Percentiles rank a stretch among this genome's conserved stretches.
These are phyloP conservation scores for Athetis lepigone DNA, from an alignment of 2,888 invertebrate genomes.

Conservation along the genomic window DNA sequence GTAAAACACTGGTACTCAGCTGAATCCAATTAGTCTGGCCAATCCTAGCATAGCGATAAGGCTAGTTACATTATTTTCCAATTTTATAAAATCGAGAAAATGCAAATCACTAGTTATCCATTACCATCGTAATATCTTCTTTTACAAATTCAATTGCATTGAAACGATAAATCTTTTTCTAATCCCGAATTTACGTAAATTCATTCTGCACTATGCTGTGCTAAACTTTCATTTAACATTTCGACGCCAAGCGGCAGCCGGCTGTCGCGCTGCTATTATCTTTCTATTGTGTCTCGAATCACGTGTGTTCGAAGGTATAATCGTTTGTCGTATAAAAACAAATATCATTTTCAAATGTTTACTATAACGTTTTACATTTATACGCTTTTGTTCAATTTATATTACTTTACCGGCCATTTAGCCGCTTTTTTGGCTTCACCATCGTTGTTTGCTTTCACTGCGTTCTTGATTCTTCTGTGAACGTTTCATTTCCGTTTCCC, in stretches of 20 bases:
- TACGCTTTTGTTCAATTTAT: conserved; percentile 53
- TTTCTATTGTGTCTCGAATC: no score
- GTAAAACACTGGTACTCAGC: no score
- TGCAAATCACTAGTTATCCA: conserved; percentile 15
- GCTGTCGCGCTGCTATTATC: no score
- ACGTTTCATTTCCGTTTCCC: conserved; percentile 51
- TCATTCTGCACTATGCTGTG: conserved; percentile 48
- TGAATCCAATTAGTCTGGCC: no score
- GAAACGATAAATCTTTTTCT: conserved; percentile 51
- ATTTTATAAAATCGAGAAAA: neutral
- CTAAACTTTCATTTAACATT: conserved; percentile 65
- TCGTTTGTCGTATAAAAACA: conserved; percentile 43
- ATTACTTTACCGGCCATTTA: conserved; percentile 51
- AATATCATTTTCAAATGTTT: conserved; percentile 63
- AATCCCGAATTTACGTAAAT: conserved; percentile 42
- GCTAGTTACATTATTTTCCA: neutral
- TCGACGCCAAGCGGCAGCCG: conserved; percentile 57
- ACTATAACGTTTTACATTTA: conserved; percentile 68
- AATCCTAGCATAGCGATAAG: no score
- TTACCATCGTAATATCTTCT: conserved; percentile 3
- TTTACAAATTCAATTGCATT: conserved; percentile 39
- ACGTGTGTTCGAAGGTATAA: no score
- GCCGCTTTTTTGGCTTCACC: conserved; percentile 50
- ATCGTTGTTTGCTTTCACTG: conserved; percentile 39
- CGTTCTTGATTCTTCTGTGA: conserved; percentile 41